Evolutionary conservation across 2,113 vertebrate species (phyloP).

Genomic region (Eptesicus fuscus): DNA sequence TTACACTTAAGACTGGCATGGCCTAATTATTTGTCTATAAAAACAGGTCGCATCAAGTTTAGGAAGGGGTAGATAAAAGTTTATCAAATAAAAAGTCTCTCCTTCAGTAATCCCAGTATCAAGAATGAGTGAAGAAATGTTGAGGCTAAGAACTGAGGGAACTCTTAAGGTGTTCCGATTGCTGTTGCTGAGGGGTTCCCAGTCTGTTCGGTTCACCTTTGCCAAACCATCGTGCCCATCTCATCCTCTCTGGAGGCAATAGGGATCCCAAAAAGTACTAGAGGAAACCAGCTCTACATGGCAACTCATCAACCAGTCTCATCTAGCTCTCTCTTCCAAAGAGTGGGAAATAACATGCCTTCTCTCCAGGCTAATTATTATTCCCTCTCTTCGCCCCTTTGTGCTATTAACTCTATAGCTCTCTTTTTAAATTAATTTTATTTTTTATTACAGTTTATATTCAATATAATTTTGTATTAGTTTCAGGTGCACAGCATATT

Average conservation of each 20-base stretch:
- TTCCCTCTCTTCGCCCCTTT: background rate
- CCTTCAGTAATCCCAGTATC: background rate
- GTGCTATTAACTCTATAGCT: background rate
- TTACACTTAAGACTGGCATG: background rate
- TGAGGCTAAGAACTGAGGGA: background rate
- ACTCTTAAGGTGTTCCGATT: background rate
- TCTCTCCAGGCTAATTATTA: background rate
- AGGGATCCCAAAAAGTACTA: background rate
- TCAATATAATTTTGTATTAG: background rate
- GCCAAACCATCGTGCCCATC: background rate
- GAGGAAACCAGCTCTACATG: background rate
- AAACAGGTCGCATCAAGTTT: background rate
- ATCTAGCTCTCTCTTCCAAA: background rate
- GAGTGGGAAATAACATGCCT: background rate
- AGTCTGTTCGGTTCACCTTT: background rate
- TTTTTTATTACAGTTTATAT: background rate
- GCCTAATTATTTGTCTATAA: conserved; percentile 16
- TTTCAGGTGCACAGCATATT: background rate
- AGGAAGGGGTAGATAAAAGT: background rate
- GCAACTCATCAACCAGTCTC: background rate
- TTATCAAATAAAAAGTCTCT: background rate
- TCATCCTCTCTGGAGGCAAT: background rate
- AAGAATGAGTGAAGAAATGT: background rate
- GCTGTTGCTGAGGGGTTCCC: background rate
- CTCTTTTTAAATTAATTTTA: background rate